A percentile compares a stretch with the other conserved stretches of the same genome.
phyloP scores from a whole-genome alignment of 2,888 invertebrate genomes.

The Morpho deidamia region DNA sequence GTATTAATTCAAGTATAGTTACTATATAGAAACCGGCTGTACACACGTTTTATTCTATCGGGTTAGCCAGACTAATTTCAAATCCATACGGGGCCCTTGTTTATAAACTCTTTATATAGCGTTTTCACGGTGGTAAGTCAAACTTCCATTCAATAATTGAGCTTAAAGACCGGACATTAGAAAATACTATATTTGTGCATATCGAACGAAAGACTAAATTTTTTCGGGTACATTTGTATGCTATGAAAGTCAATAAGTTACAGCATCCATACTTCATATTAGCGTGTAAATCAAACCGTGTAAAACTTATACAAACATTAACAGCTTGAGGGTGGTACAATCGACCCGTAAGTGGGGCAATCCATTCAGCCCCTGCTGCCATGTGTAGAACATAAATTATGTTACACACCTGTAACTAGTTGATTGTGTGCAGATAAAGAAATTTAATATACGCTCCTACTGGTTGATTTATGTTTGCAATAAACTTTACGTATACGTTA shows the following conservation, averaged over 20 bases:
- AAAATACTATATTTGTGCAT: no score
- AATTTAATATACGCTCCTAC: conserved; percentile 52
- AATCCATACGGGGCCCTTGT: no score
- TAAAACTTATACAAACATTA: conserved; percentile 27
- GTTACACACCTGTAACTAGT: conserved; percentile 61
- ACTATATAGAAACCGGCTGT: no score
- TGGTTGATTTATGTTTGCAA: conserved; percentile 42
- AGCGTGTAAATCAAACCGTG: conserved; percentile 25
- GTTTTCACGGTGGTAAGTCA: no score
- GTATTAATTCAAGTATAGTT: no score
- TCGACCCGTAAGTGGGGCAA: conserved; percentile 53
- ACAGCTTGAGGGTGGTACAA: conserved; percentile 42
- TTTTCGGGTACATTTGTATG: no score
- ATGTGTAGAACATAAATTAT: conserved; percentile 64
- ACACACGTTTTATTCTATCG: no score
- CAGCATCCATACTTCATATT: background rate
- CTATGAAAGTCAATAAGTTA: background rate
- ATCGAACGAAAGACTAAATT: no score
- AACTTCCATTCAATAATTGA: no score
- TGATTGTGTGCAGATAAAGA: conserved; percentile 65
- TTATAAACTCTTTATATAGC: no score
- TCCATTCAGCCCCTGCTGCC: conserved; percentile 59
- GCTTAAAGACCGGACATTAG: no score
- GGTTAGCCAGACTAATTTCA: no score
- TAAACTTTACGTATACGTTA: conserved; percentile 3